phyloP scores from a whole-genome alignment of 2,113 vertebrate species.

The Salvelinus alpinus region DNA sequence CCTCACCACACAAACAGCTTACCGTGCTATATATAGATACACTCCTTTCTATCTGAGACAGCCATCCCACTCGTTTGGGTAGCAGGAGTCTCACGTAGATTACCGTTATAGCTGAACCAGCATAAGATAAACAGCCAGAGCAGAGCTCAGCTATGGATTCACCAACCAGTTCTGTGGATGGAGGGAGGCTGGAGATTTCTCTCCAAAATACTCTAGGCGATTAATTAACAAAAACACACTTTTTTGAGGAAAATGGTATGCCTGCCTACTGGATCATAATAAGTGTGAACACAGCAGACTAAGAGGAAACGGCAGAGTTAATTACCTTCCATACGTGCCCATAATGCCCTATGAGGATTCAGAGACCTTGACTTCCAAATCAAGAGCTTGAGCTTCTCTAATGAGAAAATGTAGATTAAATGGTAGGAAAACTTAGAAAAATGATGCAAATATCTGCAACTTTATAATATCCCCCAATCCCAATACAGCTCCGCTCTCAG shows the following conservation, averaged over 20 bases:
- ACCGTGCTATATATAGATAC: constrained; percentile 54
- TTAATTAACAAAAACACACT: constrained; percentile 18
- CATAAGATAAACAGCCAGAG: constrained; percentile 20
- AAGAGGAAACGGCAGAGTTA: constrained; percentile 49
- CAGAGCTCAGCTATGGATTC: background rate
- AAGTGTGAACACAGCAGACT: constrained; percentile 33
- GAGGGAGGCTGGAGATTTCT: background rate
- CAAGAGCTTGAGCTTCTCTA: constrained; percentile 41
- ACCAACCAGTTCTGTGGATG: background rate
- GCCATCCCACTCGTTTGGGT: constrained; percentile 46
- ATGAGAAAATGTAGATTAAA: constrained; percentile 47
- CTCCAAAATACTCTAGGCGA: background rate
- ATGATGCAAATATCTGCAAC: constrained; percentile 34
- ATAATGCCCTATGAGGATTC: constrained; percentile 29
- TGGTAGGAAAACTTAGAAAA: constrained; percentile 18
- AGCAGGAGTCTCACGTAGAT: constrained; percentile 6
- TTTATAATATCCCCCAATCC: constrained; percentile 24
- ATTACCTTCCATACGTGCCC: constrained; percentile 41
- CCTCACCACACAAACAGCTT: constrained; percentile 61
- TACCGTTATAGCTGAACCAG: constrained; percentile 21
- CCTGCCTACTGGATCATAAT: constrained; percentile 16
- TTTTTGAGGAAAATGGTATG: constrained; percentile 31
- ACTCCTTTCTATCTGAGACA: constrained; percentile 55
- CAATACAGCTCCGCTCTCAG: constrained; percentile 1
- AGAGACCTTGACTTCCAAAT: constrained; percentile 45